Evolutionary conservation across 2,888 invertebrate genomes (phyloP).

Genomic region (Thyatira batis): DNA sequence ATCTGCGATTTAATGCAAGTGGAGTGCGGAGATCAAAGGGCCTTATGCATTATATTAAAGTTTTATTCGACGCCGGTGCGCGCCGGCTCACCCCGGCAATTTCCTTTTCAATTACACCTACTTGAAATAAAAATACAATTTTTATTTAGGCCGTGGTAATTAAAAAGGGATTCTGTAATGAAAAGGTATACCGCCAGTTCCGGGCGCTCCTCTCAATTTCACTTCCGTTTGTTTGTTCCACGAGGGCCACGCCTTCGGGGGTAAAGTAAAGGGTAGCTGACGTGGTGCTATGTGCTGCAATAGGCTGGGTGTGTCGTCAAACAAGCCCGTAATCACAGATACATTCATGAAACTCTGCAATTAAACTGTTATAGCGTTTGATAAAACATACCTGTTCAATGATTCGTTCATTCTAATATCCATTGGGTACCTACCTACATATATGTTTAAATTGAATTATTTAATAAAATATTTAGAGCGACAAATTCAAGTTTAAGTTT

Average conservation of each 20-base stretch:
- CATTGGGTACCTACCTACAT: no score
- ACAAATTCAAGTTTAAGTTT: no score
- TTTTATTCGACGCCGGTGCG: conserved; percentile 72
- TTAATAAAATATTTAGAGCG: no score
- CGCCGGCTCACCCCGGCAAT: conserved; percentile 69
- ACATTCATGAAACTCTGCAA: conserved; percentile 34
- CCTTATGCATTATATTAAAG: conserved; percentile 81
- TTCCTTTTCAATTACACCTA: conserved; percentile 82
- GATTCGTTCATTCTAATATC: no score
- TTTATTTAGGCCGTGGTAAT: conserved; percentile 80
- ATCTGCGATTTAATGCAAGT: conserved; percentile 71
- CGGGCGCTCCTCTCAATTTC: conserved; percentile 80
- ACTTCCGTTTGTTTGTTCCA: conserved; percentile 79
- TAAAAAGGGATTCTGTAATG: conserved; percentile 82
- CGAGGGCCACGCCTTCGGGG: conserved; percentile 70
- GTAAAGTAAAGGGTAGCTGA: conserved; percentile 66
- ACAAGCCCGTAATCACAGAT: conserved; percentile 52
- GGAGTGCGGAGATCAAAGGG: conserved; percentile 78
- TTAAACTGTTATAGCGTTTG: conserved; percentile 20
- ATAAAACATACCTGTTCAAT: no score
- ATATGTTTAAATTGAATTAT: no score
- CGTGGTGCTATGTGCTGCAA: conserved; percentile 45
- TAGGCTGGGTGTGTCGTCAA: conserved; percentile 56
- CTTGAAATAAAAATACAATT: conserved; percentile 81
- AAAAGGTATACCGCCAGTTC: conserved; percentile 80